Base-by-base conservation (phyloP, 2,888 invertebrate species). In the Eupithecia subumbrata region DNA sequence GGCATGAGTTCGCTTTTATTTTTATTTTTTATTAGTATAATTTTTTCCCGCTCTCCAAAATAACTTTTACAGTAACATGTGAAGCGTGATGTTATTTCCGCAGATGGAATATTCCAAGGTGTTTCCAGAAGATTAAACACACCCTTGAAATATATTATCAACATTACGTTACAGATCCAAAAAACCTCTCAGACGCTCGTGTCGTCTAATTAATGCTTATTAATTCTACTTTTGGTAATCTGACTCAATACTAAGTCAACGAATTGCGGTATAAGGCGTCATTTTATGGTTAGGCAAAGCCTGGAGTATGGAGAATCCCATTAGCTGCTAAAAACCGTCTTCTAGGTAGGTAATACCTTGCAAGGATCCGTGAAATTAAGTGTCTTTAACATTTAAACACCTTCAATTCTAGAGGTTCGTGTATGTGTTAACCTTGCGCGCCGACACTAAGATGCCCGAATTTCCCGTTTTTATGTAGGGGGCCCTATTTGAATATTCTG, bases 401-500 rank as follows among this genome's bases (percentile, higher is more conserved):
- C n/a, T 52, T 52, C 52, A 52, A n/a, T 66, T 37, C 18, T 34
- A 37, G 22, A 56, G 52, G 56, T 22, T 56, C 66, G 66, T 37
- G 37, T 66, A 67, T 43, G 56, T 25, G 63, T 70, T 74, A 64
- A 52, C 37, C 45, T 37, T 73, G 30, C n/a, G 43, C 66, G 30
- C 64, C 37, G 45, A 64, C n/a, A 69, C 75, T 63, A 75, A 75
- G 75, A 77, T 66, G 73, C 67, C 67, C 63, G 77, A 72, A 73
- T 75, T 77, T 70, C 70, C 64, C 74, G 75, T 60, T 77, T 75
- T 75, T 72, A 72, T 74, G 73, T 69, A 64, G 56, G 63, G 30
- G 48, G n/a, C 45, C 66, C 72, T 77, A 79, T 79, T 77, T 79
- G 71, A 77, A 80, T 78, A 80, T 78, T 76, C 69, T 64, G 69